These are phyloP conservation scores for Cyphomyrus plagiostoma DNA, from an alignment of 2,113 vertebrate genomes.

Conservation along the genomic window DNA sequence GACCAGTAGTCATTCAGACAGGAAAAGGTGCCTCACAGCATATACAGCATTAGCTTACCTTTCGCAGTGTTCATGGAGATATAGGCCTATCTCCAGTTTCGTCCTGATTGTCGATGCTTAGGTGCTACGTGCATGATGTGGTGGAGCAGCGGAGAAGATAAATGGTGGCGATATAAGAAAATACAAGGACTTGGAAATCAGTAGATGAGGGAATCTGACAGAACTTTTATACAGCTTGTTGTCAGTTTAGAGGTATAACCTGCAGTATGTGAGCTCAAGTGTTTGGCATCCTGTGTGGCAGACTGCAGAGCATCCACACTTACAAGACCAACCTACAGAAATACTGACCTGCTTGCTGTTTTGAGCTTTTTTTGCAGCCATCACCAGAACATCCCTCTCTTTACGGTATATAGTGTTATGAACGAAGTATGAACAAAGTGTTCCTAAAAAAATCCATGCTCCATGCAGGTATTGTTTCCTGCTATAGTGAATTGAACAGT, in stretches of 20 bases:
- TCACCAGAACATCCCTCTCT: neutral
- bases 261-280: neutral
- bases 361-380: neutral
- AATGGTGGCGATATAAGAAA: neutral
- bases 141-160: neutral
- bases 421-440: neutral
- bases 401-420: neutral
- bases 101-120: neutral
- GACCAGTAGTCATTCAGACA: neutral
- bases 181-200: neutral
- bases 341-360: neutral
- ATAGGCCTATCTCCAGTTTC: neutral
- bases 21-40: neutral
- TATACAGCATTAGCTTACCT: neutral
- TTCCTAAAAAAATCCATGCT: neutral
- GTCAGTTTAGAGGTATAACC: neutral
- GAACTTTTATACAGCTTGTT: neutral
- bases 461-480: neutral
- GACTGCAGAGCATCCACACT: neutral
- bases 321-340: neutral
- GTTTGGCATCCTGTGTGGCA: neutral
- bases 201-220: neutral
- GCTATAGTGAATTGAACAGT: neutral
- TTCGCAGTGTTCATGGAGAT: neutral
- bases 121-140: neutral